These are phyloP conservation scores for Dasysyrphus tricinctus DNA, from an alignment of 2,888 invertebrate genomes.

Conservation along the genomic window DNA sequence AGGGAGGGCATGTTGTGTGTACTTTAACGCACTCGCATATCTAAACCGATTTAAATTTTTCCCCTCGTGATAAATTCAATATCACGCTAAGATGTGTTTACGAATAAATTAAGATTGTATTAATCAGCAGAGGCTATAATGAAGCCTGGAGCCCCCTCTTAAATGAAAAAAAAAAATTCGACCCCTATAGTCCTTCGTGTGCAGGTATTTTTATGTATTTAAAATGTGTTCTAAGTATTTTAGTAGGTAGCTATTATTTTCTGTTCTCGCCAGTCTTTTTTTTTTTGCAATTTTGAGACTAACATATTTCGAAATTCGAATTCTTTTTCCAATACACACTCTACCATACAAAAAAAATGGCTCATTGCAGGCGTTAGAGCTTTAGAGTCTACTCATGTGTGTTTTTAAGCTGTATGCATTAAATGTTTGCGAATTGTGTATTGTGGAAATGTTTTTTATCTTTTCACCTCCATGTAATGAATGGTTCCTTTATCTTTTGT, in stretches of 20 bases:
- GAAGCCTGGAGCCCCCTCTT: neutral
- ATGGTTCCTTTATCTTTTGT: neutral
- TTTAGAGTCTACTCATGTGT: neutral
- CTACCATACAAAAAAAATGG: neutral
- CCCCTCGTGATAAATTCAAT: neutral
- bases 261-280: too few relatives aligned
- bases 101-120: conserved; percentile 8
- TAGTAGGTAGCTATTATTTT: too few relatives aligned
- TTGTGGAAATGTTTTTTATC: neutral
- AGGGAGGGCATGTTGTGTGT: neutral
- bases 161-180: neutral
- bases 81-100: neutral
- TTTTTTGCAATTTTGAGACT: neutral
- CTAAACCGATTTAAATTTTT: neutral
- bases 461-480: neutral
- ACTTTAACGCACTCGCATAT: neutral
- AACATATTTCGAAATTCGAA: too few relatives aligned
- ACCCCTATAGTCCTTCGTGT: neutral
- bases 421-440: neutral
- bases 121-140: neutral
- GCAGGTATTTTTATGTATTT: neutral
- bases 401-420: neutral
- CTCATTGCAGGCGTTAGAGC: neutral
- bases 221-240: too few relatives aligned
- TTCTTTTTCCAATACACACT: neutral